Evolutionary conservation across 2,113 vertebrate genomes (phyloP).

Genomic region (Bufo bufo): DNA sequence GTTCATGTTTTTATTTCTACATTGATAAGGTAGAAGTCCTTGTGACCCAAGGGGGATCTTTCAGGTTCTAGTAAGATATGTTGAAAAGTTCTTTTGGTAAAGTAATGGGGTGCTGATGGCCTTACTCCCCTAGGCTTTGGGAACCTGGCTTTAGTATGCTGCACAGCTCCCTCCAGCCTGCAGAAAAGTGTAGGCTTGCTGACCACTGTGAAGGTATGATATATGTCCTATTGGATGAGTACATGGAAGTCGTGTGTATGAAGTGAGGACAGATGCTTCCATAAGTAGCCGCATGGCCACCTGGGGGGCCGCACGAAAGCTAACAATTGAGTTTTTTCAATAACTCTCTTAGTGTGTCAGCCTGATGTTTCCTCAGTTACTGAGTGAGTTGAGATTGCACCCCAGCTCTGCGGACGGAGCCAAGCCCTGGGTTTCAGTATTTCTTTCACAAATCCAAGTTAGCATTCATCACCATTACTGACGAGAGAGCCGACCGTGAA

Average conservation of each 20-base stretch:
- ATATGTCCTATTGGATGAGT: background rate
- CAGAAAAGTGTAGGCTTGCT: background rate
- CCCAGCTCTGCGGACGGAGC: conserved; percentile 19
- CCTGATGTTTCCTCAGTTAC: background rate
- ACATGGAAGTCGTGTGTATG: background rate
- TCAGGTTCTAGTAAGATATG: background rate
- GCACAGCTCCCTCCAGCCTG: background rate
- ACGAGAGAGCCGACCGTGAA: background rate
- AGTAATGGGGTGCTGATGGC: background rate
- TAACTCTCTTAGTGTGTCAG: background rate
- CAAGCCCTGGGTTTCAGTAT: conserved; percentile 34
- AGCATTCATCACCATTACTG: background rate
- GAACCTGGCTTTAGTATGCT: too few species aligned
- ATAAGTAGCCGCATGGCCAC: background rate
- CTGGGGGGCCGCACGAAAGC: background rate
- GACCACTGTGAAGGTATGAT: background rate
- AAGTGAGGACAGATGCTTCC: background rate
- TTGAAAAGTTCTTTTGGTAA: background rate
- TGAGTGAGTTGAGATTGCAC: background rate
- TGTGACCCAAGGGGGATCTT: background rate
- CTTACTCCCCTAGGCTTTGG: too few species aligned
- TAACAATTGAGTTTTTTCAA: background rate
- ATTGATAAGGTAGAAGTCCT: background rate
- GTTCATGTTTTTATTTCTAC: background rate
- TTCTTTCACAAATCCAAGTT: conserved; percentile 41